Conservation (phyloP, 2,113 vertebrate genomes). For the Camelus bactrianus region DNA sequence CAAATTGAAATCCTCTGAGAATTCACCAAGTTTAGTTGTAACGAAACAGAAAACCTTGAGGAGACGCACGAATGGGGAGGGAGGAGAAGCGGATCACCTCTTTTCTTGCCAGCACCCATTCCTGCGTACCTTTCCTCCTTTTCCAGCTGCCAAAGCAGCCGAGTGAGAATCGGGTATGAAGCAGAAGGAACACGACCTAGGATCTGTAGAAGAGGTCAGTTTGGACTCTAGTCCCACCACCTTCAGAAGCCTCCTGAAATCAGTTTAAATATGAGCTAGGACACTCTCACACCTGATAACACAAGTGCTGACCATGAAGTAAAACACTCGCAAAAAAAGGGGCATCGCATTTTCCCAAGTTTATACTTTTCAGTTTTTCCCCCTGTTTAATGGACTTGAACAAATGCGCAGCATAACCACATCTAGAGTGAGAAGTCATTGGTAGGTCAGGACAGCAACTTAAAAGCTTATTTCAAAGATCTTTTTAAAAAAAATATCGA, state of each 20-base stretch:
- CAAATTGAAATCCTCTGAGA: constrained; percentile 49
- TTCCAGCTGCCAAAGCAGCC: constrained; percentile 56
- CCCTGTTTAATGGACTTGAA: constrained; percentile 76
- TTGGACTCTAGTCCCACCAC: not conserved
- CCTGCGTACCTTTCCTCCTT: not conserved
- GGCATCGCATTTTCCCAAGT: not conserved
- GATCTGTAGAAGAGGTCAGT: constrained; percentile 72
- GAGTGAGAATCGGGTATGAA: constrained; percentile 17
- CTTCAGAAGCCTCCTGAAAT: constrained; percentile 44
- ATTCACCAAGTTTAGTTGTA: constrained; percentile 31
- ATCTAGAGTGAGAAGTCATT: constrained; percentile 88
- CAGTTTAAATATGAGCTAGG: not conserved
- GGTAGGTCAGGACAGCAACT: constrained; percentile 86
- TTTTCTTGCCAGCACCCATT: not conserved
- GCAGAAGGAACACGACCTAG: constrained; percentile 17
- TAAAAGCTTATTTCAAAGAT: constrained; percentile 79
- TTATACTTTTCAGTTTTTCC: not conserved
- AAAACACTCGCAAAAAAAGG: not conserved
- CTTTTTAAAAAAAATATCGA: constrained; percentile 75
- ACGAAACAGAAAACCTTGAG: not conserved
- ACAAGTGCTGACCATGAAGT: not conserved
- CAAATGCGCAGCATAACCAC: constrained; percentile 71
- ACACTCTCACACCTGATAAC: not conserved
- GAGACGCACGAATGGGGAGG: not conserved
- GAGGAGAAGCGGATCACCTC: not conserved